These are phyloP conservation scores for Athripsodes cinereus DNA, from an alignment of 2,888 invertebrate species.

Conservation along the genomic window DNA sequence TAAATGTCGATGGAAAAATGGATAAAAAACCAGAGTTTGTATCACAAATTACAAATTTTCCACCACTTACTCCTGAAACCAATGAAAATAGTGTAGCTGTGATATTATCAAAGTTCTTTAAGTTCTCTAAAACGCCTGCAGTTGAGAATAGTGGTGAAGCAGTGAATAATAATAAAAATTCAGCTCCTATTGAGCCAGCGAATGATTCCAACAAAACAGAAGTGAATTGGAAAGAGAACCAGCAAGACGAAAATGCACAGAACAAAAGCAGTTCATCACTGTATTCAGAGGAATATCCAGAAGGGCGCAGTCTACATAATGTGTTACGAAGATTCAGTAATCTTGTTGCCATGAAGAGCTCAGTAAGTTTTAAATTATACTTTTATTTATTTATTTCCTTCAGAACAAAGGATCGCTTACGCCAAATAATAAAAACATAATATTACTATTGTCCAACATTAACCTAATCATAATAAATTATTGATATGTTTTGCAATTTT, in stretches of 20 bases:
- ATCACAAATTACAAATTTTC: constrained; percentile 47
- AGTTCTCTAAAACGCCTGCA: constrained; percentile 55
- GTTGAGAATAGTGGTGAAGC: constrained; percentile 29
- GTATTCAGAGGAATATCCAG: constrained; percentile 48
- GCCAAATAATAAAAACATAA: too few relatives aligned
- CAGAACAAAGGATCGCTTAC: too few relatives aligned
- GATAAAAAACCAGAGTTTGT: constrained; percentile 22
- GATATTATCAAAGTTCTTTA: constrained; percentile 70
- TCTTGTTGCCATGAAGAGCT: constrained; percentile 73
- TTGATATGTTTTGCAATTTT: too few relatives aligned
- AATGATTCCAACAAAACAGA: constrained; percentile 28
- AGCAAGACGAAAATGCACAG: constrained; percentile 34
- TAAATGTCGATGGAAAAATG: constrained; percentile 13
- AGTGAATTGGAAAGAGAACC: constrained; percentile 34
- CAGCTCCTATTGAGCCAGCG: not conserved
- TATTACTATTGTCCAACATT: too few relatives aligned
- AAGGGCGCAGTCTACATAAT: constrained; percentile 77
- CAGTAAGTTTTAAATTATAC: too few relatives aligned
- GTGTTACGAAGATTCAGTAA: constrained; percentile 83
- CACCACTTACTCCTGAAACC: constrained; percentile 66
- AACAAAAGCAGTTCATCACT: constrained; percentile 14
- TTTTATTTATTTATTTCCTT: too few relatives aligned
- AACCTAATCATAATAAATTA: too few relatives aligned
- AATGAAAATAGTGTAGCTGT: constrained; percentile 67
- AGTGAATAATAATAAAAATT: not conserved